Evolutionary conservation across 2,888 invertebrate genomes (phyloP).

Genomic region (Disparrhopalites patrizii): DNA sequence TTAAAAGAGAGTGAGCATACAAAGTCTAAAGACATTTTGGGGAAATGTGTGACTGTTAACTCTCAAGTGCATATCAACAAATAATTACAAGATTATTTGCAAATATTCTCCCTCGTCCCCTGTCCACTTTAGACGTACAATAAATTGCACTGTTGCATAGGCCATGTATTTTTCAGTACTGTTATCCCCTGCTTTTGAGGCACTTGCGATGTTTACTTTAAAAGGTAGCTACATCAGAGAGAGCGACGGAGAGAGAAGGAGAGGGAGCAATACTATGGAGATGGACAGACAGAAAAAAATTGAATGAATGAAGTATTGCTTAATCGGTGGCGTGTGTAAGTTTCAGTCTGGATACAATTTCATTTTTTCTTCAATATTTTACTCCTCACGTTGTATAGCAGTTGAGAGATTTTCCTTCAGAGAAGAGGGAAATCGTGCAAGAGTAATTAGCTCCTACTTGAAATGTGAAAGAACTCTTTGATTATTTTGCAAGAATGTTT

Average conservation of each 20-base stretch:
- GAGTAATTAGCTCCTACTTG: slow-evolving; percentile 24
- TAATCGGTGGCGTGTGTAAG: neutral
- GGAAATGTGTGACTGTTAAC: too few species aligned
- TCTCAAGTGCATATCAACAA: too few species aligned
- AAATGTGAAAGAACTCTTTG: slow-evolving; percentile 14
- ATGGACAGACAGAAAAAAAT: neutral
- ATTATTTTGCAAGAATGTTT: neutral
- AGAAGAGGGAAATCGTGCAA: slow-evolving; percentile 17
- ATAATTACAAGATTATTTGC: too few species aligned
- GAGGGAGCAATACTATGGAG: neutral
- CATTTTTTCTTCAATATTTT: neutral
- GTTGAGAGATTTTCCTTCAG: neutral
- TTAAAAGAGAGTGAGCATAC: too few species aligned
- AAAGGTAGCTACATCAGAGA: neutral
- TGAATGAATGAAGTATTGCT: slow-evolving; percentile 6
- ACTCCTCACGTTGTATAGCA: neutral
- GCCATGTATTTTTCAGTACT: too few species aligned
- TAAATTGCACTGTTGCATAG: too few species aligned
- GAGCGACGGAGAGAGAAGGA: too few species aligned
- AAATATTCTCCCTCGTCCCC: too few species aligned
- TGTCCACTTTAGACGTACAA: too few species aligned
- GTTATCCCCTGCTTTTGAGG: too few species aligned
- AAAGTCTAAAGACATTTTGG: too few species aligned
- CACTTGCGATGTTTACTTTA: too few species aligned
- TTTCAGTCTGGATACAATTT: slow-evolving; percentile 8